phyloP scores from a whole-genome alignment of 2,113 vertebrate genomes.

The Hystrix brachyura region DNA sequence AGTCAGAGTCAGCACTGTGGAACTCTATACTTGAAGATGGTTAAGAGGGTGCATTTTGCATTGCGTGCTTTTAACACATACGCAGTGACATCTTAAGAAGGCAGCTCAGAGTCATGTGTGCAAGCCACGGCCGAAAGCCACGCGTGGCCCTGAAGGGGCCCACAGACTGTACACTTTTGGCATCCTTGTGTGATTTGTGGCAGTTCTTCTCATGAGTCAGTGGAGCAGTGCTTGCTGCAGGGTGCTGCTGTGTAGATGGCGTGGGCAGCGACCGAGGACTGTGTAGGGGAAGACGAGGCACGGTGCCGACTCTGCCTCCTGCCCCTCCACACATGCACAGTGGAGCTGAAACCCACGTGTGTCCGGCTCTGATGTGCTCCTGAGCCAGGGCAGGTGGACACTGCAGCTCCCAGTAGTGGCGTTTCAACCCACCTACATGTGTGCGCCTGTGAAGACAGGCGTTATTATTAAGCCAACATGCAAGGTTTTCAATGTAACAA shows the following conservation, averaged over 20 bases:
- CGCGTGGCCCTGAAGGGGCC: too few relatives aligned
- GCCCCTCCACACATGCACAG: too few relatives aligned
- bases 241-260: not conserved
- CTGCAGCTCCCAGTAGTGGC: not conserved
- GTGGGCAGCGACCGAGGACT: not conserved
- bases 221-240: not conserved
- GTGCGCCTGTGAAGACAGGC: not conserved
- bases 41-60: not conserved
- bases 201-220: not conserved
- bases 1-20: not conserved
- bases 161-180: not conserved
- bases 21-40: not conserved
- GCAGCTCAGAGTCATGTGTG: not conserved
- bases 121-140: too few relatives aligned
- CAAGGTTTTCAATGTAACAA: not conserved
- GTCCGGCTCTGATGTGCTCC: rapidly evolving
- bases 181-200: not conserved
- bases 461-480: rapidly evolving
- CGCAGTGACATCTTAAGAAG: not conserved
- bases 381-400: not conserved
- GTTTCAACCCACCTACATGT: rapidly evolving
- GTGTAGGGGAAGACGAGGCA: too few relatives aligned
- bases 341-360: not conserved
- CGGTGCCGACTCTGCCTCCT: too few relatives aligned
- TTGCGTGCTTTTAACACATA: not conserved